A percentile compares a stretch with the other conserved stretches of the same genome.
phyloP scores from a whole-genome alignment of 2,797 vertebrate genomes.

The Saxicola maurus region DNA sequence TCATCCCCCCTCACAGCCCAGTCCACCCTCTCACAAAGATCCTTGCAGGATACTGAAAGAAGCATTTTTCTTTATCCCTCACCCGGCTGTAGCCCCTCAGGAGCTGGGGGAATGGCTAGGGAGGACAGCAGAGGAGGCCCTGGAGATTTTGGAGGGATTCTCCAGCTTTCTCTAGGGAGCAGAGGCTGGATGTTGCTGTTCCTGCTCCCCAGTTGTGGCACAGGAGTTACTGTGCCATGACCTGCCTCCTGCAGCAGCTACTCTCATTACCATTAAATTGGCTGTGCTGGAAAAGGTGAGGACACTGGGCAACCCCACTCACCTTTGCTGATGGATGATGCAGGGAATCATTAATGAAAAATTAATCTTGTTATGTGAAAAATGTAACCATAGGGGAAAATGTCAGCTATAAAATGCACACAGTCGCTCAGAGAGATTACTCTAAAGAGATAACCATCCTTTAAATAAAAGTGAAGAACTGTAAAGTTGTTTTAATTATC shows the following conservation, averaged over 20 bases:
- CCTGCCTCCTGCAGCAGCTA: neutral
- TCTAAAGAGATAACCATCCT: neutral
- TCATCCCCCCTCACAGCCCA: neutral
- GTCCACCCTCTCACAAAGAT: neutral
- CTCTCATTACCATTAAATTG: neutral
- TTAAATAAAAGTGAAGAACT: neutral
- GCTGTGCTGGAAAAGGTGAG: neutral
- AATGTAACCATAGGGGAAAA: neutral
- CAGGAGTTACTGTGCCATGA: neutral
- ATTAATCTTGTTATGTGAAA: neutral
- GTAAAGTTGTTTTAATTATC: neutral
- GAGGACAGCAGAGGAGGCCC: neutral
- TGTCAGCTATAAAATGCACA: neutral
- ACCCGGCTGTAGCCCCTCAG: neutral
- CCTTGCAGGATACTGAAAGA: neutral
- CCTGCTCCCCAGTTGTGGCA: neutral
- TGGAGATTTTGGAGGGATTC: neutral
- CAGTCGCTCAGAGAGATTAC: neutral
- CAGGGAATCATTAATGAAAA: neutral
- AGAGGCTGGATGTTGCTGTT: neutral
- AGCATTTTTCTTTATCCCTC: neutral
- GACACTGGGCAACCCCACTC: accelerated
- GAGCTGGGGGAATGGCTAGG: neutral
- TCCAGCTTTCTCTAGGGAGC: neutral
- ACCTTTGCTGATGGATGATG: neutral